Evolutionary conservation across 2,888 invertebrate species (phyloP), one percentile per base, ranked within the genome.

Genomic region (Fabriciana adippe): DNA sequence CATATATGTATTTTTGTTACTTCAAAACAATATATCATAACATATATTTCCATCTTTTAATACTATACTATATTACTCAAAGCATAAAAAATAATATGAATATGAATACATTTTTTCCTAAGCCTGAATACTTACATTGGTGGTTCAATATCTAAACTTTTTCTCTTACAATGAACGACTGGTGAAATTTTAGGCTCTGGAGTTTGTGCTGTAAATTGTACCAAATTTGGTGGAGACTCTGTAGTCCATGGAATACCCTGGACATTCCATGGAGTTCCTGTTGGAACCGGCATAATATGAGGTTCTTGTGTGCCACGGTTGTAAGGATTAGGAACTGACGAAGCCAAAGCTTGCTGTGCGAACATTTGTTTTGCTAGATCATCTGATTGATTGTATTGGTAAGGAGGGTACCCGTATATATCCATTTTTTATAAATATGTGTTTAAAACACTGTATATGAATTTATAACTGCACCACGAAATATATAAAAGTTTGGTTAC

Each of bases 231-330:
- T 0, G 91, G 89, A 14, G 88, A 83, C 2, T 82, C 79, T 75
- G 90, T 80, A 14, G 93, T 91, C 94, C 94, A 94, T 0, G 94
- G 83, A 73, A 94, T 79, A 13, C 89, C 87, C 68, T 94, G 91
- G 6, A 93, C 84, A 73, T 92, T 93, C 94, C 94, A 94, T 0
- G 93, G 92, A 1, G 81, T 71, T n/a, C 87, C 88, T 5, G 90
- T 82, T 13, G 93, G 92, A 16, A 78, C 84, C 5, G 92, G 92
- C 88, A 93, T 89, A 14, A 74, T 76, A 70, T 89, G 90, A 0
- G 85, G 78, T 60, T 82, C 86, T 35, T 81, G 76, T 35, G 81
- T 73, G 11, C 71, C 78, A 35, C 81, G 81, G 67, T 80, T 78
- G 69, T 76, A 84, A 0, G 84, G 80, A 41, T 76, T 84, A 0